These are phyloP conservation scores for Rhipidura dahli DNA, from an alignment of 2,113 vertebrate species.

Conservation along the genomic window DNA sequence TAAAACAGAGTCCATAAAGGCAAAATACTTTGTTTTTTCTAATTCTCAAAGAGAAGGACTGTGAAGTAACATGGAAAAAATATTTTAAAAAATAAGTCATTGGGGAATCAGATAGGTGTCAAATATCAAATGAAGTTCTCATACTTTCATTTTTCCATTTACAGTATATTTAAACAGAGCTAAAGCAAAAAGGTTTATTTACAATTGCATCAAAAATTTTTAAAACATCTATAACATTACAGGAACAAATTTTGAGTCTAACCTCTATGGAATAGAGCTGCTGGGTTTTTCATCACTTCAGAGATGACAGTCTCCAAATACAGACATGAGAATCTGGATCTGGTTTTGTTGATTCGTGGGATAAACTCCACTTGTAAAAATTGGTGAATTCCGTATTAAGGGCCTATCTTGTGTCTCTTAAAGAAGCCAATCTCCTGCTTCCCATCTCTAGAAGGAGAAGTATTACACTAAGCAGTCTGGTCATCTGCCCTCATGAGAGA, in stretches of 20 bases:
- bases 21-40: neutral
- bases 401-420: neutral
- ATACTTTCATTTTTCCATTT: neutral
- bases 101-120: neutral
- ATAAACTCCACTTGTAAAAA: neutral
- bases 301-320: neutral
- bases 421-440: neutral
- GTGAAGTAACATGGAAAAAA: neutral
- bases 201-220: neutral
- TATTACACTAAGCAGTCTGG: neutral
- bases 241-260: neutral
- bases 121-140: neutral
- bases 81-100: neutral
- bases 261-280: neutral
- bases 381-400: neutral
- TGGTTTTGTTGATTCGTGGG: neutral
- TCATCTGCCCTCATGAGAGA: neutral
- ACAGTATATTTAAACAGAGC: neutral
- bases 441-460: neutral
- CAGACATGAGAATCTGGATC: neutral
- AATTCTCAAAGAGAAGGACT: neutral
- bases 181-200: neutral
- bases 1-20: neutral
- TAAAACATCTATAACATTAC: neutral
- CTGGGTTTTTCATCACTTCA: neutral